Percentiles rank a stretch among this genome's conserved stretches.
Evolutionary conservation across 2,113 vertebrate genomes (phyloP).

Genomic region (Polyodon spathula): DNA sequence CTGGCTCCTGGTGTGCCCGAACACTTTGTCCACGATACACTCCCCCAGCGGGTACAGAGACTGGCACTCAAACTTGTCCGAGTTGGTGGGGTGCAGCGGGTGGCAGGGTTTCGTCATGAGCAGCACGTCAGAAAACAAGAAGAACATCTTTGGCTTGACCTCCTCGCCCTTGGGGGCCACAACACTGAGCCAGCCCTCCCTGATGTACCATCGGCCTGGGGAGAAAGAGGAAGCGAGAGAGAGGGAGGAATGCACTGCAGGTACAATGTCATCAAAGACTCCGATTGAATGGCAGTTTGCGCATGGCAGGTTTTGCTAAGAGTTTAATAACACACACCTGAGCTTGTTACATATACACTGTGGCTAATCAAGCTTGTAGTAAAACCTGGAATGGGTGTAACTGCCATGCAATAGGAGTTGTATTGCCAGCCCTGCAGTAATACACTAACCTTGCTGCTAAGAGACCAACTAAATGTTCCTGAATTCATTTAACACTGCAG

Average conservation of each 20-base stretch:
- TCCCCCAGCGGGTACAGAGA: conserved; percentile 63
- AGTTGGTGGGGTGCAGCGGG: conserved; percentile 44
- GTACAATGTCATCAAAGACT: too few species aligned
- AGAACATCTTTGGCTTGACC: conserved; percentile 68
- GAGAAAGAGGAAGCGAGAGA: conserved; percentile 14
- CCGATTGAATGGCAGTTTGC: too few species aligned
- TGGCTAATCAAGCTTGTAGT: too few species aligned
- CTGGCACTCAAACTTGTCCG: conserved; percentile 53
- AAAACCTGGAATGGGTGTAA: too few species aligned
- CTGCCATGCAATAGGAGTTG: too few species aligned
- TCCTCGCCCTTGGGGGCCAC: conserved; percentile 54
- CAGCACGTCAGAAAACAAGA: conserved; percentile 83
- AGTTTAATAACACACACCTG: too few species aligned
- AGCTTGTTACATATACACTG: too few species aligned
- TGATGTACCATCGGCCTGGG: conserved; percentile 52
- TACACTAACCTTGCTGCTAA: too few species aligned
- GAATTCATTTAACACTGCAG: too few species aligned
- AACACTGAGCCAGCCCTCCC: conserved; percentile 58
- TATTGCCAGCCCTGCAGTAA: too few species aligned
- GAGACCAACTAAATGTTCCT: too few species aligned
- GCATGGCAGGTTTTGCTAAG: too few species aligned
- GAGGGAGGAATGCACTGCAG: neutral
- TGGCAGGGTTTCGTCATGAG: conserved; percentile 67
- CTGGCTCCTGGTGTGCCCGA: conserved; percentile 61
- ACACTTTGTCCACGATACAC: conserved; percentile 65